Evolutionary conservation across 1,140 invertebrate species (phyloP).

Genomic region (Anoplolepis gracilipes): DNA sequence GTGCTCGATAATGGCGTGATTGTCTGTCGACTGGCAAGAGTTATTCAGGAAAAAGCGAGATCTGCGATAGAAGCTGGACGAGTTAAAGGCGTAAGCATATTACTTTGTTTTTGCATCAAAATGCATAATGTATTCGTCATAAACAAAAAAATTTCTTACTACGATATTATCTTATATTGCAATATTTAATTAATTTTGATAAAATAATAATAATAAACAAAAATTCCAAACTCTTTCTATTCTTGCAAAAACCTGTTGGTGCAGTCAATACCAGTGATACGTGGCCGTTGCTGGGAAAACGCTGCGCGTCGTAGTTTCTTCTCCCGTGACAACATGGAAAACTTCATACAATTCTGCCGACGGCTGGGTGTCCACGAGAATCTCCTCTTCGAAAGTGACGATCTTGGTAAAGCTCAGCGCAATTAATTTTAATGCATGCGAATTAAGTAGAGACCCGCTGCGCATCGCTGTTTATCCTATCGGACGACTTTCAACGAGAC

Average conservation of each 20-base stretch:
- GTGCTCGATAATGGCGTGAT: conserved; percentile 93
- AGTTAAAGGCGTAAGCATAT: conserved; percentile 87
- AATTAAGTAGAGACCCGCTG: neutral
- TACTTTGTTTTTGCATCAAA: neutral
- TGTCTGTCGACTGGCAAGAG: conserved; percentile 91
- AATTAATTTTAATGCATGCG: conserved; percentile 57
- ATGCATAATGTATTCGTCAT: neutral
- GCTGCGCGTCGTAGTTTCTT: conserved; percentile 94
- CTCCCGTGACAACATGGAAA: conserved; percentile 96
- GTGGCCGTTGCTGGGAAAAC: conserved; percentile 92
- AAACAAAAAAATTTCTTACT: neutral
- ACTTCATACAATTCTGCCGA: conserved; percentile 96
- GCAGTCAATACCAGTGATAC: conserved; percentile 89
- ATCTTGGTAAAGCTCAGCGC: conserved; percentile 88
- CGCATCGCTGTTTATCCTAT: neutral
- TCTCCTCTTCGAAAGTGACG: conserved; percentile 96
- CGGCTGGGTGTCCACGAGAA: conserved; percentile 95
- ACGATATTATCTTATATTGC: neutral
- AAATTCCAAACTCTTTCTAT: neutral
- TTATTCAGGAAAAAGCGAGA: conserved; percentile 91
- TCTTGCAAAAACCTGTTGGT: conserved; percentile 61
- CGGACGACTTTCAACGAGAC: conserved; percentile 49
- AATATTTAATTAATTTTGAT: neutral
- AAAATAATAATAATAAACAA: neutral
- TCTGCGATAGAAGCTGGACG: conserved; percentile 88